Conservation (phyloP, 1,140 invertebrate species). For the Bombus breviceps region DNA sequence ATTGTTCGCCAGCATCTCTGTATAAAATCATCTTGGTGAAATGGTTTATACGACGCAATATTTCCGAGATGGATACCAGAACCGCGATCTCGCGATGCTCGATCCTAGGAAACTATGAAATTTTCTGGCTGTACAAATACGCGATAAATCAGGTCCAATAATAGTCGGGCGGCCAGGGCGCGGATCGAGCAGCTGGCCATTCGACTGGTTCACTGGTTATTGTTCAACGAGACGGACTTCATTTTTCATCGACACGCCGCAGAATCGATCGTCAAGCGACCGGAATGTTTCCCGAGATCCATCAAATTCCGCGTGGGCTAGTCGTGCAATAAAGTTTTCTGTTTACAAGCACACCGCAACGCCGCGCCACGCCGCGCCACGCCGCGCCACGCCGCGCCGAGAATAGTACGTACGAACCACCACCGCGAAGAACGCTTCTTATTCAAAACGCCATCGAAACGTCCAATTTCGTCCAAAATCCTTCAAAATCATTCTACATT, state of each 20-base stretch:
- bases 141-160: conserved; percentile 58
- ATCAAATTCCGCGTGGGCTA: conserved; percentile 48
- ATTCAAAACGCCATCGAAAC: not conserved
- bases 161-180: conserved; percentile 32
- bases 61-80: conserved; percentile 19
- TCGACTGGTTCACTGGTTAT: conserved; percentile 35
- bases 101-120: conserved; percentile 55
- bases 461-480: not conserved
- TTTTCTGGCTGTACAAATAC: conserved; percentile 45
- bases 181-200: conserved; percentile 1
- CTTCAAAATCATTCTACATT: not conserved
- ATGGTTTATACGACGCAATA: not conserved
- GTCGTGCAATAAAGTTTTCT: conserved; percentile 43
- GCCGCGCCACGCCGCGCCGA: not conserved
- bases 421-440: not conserved
- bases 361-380: too few species aligned
- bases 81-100: not conserved
- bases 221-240: conserved; percentile 45
- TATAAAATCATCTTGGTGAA: not conserved
- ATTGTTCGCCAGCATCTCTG: too few species aligned
- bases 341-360: conserved; percentile 29
- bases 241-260: conserved; percentile 47
- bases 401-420: conserved; percentile 28
- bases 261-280: conserved; percentile 44
- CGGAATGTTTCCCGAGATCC: conserved; percentile 44